Base-by-base conservation (phyloP, 2,888 invertebrate genomes). In the Argyresthia goedartella region DNA sequence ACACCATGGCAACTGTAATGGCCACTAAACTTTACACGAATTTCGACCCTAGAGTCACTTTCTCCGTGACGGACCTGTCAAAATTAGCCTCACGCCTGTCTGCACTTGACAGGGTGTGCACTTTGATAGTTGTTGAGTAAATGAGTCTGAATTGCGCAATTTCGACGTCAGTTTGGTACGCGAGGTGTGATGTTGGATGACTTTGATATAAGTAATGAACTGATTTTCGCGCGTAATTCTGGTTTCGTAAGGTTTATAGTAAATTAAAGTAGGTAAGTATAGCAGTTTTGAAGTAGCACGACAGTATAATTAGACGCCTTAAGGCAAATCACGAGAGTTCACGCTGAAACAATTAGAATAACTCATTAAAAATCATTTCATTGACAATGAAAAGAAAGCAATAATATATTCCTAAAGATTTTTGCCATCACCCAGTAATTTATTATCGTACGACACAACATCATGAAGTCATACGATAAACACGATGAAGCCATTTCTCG, bases 401-500 rank as follows among this genome's bases (percentile, higher is more conserved):
- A 25, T 25, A 25, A 25, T 4, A 25, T 25, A 6, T 2, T 44
- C 6, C 10, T 46, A 25, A 46, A 33, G n/a, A 46, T 46, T 46
- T 33, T 25, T 36, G 14, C 10, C 48, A 36, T 14, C 36, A 48
- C 36, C 34, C 34, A 47, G 25, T 35, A 36, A 36, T 46, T 33
- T 33, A 46, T 48, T 48, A 35, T 8, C 34, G 14, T 48, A 36
- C 14, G 15, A 34, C 4, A 25, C 6, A 25, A 25, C 6, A 25
- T 25, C 6, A 25, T 25, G n/a, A 4, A 55, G 54, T 59, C 53
- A 62, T 53, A 53, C 53, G 54, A 55, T 56, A 62, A 60, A 61
- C 63, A 65, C 63, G 66, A 66, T 65, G 57, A 52, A 60, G 55
- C 60, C 57, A 66, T 68, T 64, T 58, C 58, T 48, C 55, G 58